Evolutionary conservation across 2,888 invertebrate species (phyloP).

Genomic region (Fabriciana adippe): DNA sequence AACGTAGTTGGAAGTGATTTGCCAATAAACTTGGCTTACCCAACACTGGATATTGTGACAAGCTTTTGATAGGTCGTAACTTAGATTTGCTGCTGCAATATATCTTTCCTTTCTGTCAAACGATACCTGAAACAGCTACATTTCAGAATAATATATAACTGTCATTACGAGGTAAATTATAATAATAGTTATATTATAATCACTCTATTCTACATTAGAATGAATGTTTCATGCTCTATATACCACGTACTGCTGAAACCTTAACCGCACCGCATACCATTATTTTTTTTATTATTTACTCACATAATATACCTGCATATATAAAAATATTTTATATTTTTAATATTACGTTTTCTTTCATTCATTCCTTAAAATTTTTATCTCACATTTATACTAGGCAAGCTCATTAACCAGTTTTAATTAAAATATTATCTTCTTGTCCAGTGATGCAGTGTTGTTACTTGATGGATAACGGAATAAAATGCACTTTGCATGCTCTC

Average conservation of each 20-base stretch:
- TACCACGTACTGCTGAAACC: not conserved
- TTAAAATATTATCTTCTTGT: not conserved
- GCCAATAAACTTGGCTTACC: not conserved
- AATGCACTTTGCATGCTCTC: conserved; percentile 48
- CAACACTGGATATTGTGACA: conserved; percentile 1
- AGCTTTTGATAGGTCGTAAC: not conserved
- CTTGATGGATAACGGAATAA: conserved; percentile 34
- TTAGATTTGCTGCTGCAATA: conserved; percentile 2
- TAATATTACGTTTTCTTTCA: too few relatives aligned
- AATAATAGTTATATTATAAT: not conserved
- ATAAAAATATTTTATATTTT: too few relatives aligned
- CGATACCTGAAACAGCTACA: not conserved
- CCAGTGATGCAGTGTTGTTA: conserved; percentile 9
- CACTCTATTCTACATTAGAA: not conserved
- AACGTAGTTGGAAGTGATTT: not conserved
- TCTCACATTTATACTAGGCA: too few relatives aligned
- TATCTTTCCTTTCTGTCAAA: not conserved
- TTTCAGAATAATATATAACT: not conserved
- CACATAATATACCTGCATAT: too few relatives aligned
- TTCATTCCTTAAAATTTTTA: too few relatives aligned
- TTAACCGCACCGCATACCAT: too few relatives aligned
- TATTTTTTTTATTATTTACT: too few relatives aligned
- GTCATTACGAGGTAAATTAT: not conserved
- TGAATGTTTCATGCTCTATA: conserved; percentile 1
- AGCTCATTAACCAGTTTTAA: not conserved